Conservation (phyloP, 2,888 invertebrate species). For the Pristionchus entomophagus region DNA sequence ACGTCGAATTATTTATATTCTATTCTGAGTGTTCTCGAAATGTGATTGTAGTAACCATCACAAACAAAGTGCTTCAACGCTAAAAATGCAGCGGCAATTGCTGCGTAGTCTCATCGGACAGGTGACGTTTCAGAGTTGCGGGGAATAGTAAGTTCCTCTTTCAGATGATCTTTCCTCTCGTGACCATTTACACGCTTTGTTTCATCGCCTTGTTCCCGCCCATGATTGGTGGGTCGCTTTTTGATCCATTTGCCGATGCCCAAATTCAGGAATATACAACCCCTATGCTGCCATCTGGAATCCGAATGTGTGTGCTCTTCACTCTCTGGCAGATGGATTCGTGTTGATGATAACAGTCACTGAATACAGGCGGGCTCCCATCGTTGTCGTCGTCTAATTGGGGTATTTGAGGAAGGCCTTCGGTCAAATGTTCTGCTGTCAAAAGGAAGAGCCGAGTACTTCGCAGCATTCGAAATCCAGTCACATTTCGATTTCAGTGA, state of each 20-base stretch:
- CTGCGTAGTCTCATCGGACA: not conserved
- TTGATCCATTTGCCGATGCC: not conserved
- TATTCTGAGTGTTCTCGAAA: not conserved
- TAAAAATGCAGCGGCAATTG: not conserved
- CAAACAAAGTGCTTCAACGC: not conserved
- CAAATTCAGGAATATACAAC: not conserved
- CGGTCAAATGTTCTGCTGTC: not conserved
- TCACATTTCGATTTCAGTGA: too few species aligned
- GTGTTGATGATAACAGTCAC: not conserved
- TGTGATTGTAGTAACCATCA: not conserved
- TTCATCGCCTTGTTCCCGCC: not conserved
- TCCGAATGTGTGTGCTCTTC: not conserved
- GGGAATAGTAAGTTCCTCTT: too few species aligned
- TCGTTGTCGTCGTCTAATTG: too few species aligned
- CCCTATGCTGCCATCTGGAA: not conserved
- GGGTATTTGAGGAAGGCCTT: not conserved
- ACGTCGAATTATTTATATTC: not conserved
- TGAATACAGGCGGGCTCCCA: not conserved
- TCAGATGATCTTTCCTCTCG: not conserved
- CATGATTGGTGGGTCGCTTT: not conserved
- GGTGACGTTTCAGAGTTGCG: not conserved
- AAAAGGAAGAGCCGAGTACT: too few species aligned
- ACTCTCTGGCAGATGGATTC: not conserved
- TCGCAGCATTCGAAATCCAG: too few species aligned
- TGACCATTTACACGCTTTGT: not conserved